These are phyloP conservation scores for Tursiops truncatus DNA, from an alignment of 2,113 vertebrate genomes.

Conservation along the genomic window DNA sequence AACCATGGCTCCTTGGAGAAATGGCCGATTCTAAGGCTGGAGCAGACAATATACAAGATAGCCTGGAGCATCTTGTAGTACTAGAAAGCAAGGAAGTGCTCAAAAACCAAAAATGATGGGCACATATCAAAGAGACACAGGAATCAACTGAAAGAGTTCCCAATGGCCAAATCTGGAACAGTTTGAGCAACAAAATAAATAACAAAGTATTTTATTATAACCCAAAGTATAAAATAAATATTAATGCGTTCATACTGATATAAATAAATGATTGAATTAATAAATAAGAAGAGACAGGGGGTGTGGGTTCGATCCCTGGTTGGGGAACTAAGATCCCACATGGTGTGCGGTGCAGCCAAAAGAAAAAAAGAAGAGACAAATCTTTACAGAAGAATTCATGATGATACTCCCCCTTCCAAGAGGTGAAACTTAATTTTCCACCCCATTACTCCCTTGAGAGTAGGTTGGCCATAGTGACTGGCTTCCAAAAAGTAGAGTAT, in stretches of 20 bases:
- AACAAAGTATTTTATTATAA: constrained; percentile 4
- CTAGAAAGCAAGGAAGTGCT: background rate
- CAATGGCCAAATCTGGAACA: background rate
- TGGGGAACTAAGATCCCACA: no score
- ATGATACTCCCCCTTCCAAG: background rate
- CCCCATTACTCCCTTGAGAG: background rate
- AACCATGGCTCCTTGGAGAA: background rate
- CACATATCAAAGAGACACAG: background rate
- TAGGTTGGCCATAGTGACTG: background rate
- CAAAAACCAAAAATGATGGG: constrained; percentile 9
- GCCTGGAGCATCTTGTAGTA: background rate
- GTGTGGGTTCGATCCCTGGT: no score
- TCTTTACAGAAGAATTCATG: constrained; percentile 3
- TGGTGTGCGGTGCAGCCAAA: no score
- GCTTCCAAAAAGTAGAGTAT: background rate
- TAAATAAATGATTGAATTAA: constrained; percentile 21
- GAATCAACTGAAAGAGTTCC: background rate
- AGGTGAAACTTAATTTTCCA: background rate
- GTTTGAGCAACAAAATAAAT: constrained; percentile 7
- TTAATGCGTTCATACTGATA: background rate
- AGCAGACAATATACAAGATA: background rate
- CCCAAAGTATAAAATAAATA: background rate
- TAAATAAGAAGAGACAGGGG: background rate
- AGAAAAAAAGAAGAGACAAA: background rate
- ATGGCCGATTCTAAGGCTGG: background rate